Conservation (phyloP, 2,113 vertebrate genomes). For the Abramis brama region DNA sequence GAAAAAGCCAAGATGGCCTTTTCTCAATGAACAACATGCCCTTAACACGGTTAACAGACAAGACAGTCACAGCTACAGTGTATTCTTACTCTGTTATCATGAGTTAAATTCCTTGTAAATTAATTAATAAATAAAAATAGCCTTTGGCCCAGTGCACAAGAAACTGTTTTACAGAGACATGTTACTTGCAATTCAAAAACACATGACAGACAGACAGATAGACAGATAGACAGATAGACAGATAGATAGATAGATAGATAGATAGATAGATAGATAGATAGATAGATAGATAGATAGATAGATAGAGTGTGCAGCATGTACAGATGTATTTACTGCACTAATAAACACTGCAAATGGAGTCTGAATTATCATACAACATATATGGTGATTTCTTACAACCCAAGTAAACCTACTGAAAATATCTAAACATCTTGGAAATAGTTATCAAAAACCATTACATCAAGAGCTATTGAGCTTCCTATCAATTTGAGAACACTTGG, state of each 20-base stretch:
- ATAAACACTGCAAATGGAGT: slow-evolving; percentile 8
- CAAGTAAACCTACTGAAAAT: slow-evolving; percentile 25
- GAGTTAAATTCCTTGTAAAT: neutral
- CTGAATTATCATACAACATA: slow-evolving; percentile 19
- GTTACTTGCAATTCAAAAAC: neutral
- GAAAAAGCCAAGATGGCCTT: neutral
- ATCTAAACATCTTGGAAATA: slow-evolving; percentile 47
- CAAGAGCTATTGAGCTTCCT: slow-evolving; percentile 46
- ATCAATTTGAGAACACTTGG: slow-evolving; percentile 63
- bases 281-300: slow-evolving; percentile 10
- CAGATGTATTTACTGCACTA: neutral
- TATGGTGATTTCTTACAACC: slow-evolving; percentile 10
- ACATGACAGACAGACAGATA: neutral
- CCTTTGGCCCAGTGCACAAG: slow-evolving; percentile 10
- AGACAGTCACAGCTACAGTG: slow-evolving; percentile 14
- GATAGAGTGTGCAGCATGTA: neutral
- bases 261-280: neutral
- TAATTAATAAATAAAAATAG: slow-evolving; percentile 14
- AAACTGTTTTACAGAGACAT: neutral
- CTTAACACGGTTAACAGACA: neutral
- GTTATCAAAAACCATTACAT: slow-evolving; percentile 47
- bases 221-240: neutral
- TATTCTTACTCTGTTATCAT: neutral
- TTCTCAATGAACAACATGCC: slow-evolving; percentile 18
- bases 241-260: neutral